Conservation (phyloP, 2,113 vertebrate genomes). For the Platycercus adscitus region DNA sequence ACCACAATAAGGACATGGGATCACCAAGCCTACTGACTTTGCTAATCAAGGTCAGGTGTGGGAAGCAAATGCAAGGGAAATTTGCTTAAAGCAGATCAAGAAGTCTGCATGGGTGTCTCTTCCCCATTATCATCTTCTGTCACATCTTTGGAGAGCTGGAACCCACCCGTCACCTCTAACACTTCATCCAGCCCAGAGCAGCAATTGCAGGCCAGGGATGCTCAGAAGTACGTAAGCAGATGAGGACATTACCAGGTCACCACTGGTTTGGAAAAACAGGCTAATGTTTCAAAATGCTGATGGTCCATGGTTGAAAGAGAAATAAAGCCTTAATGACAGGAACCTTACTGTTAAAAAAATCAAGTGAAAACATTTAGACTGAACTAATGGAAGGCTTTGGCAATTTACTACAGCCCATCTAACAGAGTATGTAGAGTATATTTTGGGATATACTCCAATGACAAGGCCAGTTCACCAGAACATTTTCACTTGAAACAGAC, state of each 20-base stretch:
- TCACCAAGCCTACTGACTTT: neutral
- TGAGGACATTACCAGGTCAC: neutral
- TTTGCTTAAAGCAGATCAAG: neutral
- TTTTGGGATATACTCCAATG: neutral
- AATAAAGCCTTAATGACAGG: neutral
- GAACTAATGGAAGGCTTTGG: neutral
- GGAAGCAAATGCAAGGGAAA: neutral
- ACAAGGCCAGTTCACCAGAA: neutral
- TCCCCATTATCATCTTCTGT: neutral
- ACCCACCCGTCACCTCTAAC: neutral
- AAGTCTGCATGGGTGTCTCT: neutral
- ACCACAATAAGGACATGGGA: neutral
- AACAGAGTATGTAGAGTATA: neutral
- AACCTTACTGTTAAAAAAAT: neutral
- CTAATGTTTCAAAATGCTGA: neutral
- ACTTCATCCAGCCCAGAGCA: neutral
- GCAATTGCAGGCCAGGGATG: neutral
- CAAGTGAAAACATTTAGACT: neutral
- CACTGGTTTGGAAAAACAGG: neutral
- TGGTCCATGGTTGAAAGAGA: neutral
- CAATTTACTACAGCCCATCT: neutral
- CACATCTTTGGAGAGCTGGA: neutral
- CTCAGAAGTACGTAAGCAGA: neutral
- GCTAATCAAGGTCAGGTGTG: neutral
- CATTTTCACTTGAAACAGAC: neutral